Evolutionary conservation across 2,888 invertebrate species (phyloP).

Genomic region (Apodemia zela): DNA sequence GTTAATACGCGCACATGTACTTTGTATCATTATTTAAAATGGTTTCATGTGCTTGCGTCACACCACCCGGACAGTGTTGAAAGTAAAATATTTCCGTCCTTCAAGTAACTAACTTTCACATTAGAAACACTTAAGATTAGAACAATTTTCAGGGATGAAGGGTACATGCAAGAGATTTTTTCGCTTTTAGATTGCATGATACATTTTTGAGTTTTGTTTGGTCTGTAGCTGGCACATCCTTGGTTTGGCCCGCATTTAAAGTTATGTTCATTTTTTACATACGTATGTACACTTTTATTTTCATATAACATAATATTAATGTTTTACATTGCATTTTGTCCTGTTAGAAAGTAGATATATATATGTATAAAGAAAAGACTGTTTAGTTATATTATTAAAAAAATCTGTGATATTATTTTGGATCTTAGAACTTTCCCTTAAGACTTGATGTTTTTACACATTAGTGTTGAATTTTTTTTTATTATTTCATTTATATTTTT

Average conservation of each 20-base stretch:
- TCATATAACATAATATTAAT: constrained; percentile 22
- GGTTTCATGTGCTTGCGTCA: constrained; percentile 8
- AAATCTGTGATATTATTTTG: constrained; percentile 65
- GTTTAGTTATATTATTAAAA: constrained; percentile 15
- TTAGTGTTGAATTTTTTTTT: neutral
- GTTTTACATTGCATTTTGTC: constrained; percentile 44
- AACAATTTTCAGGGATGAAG: constrained; percentile 29
- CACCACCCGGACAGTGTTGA: neutral
- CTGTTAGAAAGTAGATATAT: neutral
- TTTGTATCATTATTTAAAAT: constrained; percentile 17
- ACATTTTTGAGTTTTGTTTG: constrained; percentile 52
- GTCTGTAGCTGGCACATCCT: constrained; percentile 77
- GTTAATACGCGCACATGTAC: constrained; percentile 13
- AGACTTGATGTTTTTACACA: constrained; percentile 4
- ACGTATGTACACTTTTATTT: constrained; percentile 22
- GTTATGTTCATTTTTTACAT: constrained; percentile 41
- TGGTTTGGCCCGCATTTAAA: constrained; percentile 75
- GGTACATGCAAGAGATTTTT: constrained; percentile 46
- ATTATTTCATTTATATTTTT: too few relatives aligned
- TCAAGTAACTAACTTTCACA: constrained; percentile 19
- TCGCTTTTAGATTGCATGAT: constrained; percentile 71
- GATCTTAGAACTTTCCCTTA: constrained; percentile 25
- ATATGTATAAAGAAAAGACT: constrained; percentile 6
- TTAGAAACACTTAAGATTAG: neutral
- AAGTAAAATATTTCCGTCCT: constrained; percentile 22